phyloP scores from a whole-genome alignment of 2,797 vertebrate species.

The Hemibagrus guttatus region DNA sequence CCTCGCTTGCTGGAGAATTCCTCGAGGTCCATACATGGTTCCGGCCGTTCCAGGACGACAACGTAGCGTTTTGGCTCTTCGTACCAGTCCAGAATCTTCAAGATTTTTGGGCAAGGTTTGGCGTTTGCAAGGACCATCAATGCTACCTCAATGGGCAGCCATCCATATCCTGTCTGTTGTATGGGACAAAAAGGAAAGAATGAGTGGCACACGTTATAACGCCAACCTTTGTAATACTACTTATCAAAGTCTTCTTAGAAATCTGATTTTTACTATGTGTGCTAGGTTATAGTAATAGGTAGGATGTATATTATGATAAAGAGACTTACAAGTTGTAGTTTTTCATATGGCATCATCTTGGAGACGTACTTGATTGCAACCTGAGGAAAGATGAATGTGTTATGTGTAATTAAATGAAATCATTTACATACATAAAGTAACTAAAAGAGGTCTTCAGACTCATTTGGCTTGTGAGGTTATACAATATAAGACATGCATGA shows the following conservation, averaged over 20 bases:
- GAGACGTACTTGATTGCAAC: slow-evolving; percentile 48
- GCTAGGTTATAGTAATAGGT: background rate
- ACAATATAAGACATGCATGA: background rate
- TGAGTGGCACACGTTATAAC: background rate
- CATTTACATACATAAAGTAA: background rate
- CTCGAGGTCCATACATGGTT: slow-evolving; percentile 39
- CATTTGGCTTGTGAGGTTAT: background rate
- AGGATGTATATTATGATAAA: background rate
- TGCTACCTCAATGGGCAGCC: slow-evolving; percentile 32
- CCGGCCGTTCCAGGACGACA: slow-evolving; percentile 44
- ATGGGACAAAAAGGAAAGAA: slow-evolving; percentile 2
- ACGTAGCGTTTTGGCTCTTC: slow-evolving; percentile 18
- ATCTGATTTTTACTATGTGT: background rate
- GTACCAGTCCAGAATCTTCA: slow-evolving; percentile 45
- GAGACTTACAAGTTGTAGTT: slow-evolving; percentile 33
- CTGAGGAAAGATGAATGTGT: slow-evolving; percentile 13
- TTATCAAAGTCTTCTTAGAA: background rate
- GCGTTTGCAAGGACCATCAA: slow-evolving; percentile 39
- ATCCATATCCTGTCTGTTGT: slow-evolving; percentile 15
- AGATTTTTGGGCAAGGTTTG: slow-evolving; percentile 28
- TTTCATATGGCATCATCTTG: slow-evolving; percentile 6
- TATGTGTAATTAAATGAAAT: slow-evolving; percentile 12
- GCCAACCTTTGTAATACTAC: background rate
- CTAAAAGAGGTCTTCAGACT: background rate
- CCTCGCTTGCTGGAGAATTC: background rate